Evolutionary conservation across 2,113 vertebrate species (phyloP), one percentile per base, ranked within the genome.

Genomic region (Oncorhynchus clarkii): DNA sequence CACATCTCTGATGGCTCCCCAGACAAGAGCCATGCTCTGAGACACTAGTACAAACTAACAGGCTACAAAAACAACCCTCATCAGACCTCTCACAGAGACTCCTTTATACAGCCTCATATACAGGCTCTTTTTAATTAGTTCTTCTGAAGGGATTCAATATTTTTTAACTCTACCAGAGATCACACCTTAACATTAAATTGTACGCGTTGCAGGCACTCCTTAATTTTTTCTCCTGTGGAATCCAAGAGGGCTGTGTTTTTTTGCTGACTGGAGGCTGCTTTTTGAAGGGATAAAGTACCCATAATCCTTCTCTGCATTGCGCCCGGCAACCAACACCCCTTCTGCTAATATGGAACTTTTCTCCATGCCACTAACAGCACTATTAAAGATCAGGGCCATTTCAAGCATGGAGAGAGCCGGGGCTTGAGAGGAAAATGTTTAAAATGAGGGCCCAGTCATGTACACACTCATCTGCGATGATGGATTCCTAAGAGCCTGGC

Each of bases 201-300:
- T 72, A 79, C 66, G 77, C 81, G 60, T 81, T 87, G 77, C 84
- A 82, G 72, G 82, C 77, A 83, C 81, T 86, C 78, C 79, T 77
- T 84, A 82, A 83, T 85, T 86, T 74, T 83, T 80, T 78, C 82
- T 77, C n/a, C 81, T 69, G 66, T 83, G 74, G 71, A 90, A 89
- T 87, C 84, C 80, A 83, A 88, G 85, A 51, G 26, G 60, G 49
- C 22, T 85, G 72, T 83, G 79, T 88, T 80, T 88, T 80, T 80
- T 57, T 54, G 72, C 39, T 45, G 8, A 45, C 39, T 45, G 39
- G 39, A 45, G 39, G 39, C 80, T 79, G 85, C 75, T 78, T 87
- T 90, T 91, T 88, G 89, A 90, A 85, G 84, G 86, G 79, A 85
- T 88, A 80, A 89, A 88, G 84, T 82, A 78, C 31, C 82, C 74